Conservation (phyloP, 2,113 vertebrate species). For the Megaptera novaeangliae region DNA sequence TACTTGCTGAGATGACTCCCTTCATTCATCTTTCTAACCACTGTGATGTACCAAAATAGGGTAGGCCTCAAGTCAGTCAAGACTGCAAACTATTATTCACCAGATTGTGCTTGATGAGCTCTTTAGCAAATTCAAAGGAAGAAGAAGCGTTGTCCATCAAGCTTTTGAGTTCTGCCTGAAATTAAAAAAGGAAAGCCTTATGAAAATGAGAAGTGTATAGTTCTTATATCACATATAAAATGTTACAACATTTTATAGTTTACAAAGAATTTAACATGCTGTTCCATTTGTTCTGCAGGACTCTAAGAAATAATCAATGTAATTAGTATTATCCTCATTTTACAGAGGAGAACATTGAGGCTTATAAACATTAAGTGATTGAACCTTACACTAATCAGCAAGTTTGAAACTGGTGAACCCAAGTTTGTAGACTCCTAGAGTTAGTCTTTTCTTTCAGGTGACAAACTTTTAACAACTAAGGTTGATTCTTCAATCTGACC, state of each 20-base stretch:
- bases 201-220: not conserved
- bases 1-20: not conserved
- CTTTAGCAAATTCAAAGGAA: slow-evolving; percentile 97
- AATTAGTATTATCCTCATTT: not conserved
- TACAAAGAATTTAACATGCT: not conserved
- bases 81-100: slow-evolving; percentile 77
- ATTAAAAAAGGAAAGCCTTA: slow-evolving; percentile 60
- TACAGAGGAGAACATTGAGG: not conserved
- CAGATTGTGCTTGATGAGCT: slow-evolving; percentile 97
- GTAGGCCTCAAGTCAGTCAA: not conserved
- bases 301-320: not conserved
- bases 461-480: not conserved
- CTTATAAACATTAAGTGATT: not conserved
- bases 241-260: not conserved
- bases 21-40: not conserved
- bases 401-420: not conserved
- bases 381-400: not conserved
- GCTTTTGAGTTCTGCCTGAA: slow-evolving; percentile 94
- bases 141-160: slow-evolving; percentile 92
- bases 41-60: not conserved
- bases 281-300: not conserved
- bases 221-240: not conserved
- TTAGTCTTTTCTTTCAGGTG: not conserved
- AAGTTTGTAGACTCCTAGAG: not conserved
- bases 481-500: not conserved